Base-by-base conservation (phyloP, 1,140 invertebrate species). In the Gryon sp. region DNA sequence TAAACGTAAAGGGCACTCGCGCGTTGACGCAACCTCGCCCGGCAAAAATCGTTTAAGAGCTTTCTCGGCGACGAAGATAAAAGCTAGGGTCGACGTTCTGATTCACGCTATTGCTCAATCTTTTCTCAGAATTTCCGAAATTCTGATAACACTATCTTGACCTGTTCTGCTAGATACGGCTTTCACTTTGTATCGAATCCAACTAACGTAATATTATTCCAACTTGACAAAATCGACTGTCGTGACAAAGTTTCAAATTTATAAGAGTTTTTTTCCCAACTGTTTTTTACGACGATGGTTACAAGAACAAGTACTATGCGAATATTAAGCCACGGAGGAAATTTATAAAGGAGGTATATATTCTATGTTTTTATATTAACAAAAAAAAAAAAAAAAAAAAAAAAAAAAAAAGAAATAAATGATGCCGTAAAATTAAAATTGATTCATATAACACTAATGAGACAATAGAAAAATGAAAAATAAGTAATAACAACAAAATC, bases 1-100 rank as follows among this genome's bases (percentile, higher is more conserved):
- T 83, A 83, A 84, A 83, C 57, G 82, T 78, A 80, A 83, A 83
- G 77, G 82, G 82, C 80, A 80, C 82, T 83, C 82, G 80, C 80
- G 81, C 82, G 82, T 84, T 62, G 68, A 70, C 68, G 40, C 66
- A 60, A 24, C 66, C 16, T 38, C 55, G 15, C n/a, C 38, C 38
- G n/a, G 40, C 36, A 62, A 53, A 62, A 72, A 62, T 62, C 68
- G 46, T 72, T 62, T 72, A 72, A 72, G 38, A 38, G 46, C 20
- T 46, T 53, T 66, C 40, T 18, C 26, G 30, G 16, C 24, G 26
- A 5, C 18, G 11, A 70, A 70, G 66, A 59, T 70, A 70, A 70
- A 70, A 15, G 11, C 28, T 15, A 20, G 11, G 32, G 32, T n/a
- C 40, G 24, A 50, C 24, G 41, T 22, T 18, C 65, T 59, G 22